A percentile compares a stretch with the other conserved stretches of the same genome.
Evolutionary conservation across 2,797 vertebrate genomes (phyloP).

Genomic region (Leuciscus waleckii): DNA sequence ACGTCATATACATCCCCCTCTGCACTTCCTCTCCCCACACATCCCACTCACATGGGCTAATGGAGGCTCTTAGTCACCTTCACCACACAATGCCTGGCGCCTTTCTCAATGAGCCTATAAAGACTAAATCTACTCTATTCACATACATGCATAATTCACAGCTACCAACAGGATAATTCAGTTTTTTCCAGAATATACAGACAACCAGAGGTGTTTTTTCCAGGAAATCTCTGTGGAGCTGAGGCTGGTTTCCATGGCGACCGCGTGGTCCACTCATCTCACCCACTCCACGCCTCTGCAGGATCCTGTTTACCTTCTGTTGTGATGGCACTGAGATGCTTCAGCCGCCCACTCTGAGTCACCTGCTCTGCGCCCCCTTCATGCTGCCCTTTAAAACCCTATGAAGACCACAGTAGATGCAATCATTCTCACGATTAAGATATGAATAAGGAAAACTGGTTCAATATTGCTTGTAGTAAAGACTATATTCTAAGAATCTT

Average conservation of each 20-base stretch:
- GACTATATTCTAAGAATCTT: neutral
- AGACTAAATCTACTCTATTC: conserved; percentile 3
- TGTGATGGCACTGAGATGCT: conserved; percentile 11
- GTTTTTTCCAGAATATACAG: conserved; percentile 32
- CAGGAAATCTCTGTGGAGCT: conserved; percentile 46
- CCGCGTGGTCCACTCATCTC: conserved; percentile 50
- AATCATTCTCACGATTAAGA: neutral
- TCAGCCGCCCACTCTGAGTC: conserved; percentile 65
- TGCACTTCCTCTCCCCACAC: conserved; percentile 15
- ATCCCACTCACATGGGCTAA: conserved; percentile 32
- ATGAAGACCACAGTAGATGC: neutral
- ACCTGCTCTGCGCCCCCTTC: conserved; percentile 37
- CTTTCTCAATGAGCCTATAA: neutral
- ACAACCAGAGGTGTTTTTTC: conserved; percentile 51
- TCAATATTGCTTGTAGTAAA: neutral
- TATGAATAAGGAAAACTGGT: neutral
- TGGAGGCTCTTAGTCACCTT: conserved; percentile 38
- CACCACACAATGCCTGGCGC: neutral
- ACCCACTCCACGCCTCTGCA: conserved; percentile 60
- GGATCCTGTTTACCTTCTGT: conserved; percentile 66
- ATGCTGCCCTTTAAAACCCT: conserved; percentile 8
- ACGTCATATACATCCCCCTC: neutral
- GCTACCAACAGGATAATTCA: conserved; percentile 22
- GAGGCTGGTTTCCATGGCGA: conserved; percentile 66
- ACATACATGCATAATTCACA: conserved; percentile 6